Conservation (phyloP, 35 echinoderm and acorn worm species). For the Ophioderma brevispina region DNA sequence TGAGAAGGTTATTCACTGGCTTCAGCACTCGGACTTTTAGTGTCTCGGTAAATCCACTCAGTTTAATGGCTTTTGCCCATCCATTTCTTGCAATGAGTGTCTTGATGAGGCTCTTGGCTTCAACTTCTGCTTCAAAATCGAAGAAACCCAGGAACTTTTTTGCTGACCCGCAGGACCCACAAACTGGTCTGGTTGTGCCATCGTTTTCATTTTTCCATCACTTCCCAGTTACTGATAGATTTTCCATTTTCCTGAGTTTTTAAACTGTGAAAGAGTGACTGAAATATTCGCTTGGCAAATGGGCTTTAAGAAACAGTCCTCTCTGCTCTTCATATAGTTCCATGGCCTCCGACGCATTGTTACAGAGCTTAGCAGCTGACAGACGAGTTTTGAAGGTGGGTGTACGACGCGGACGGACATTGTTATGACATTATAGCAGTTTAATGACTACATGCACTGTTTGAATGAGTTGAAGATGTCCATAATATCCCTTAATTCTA, state of each 20-base stretch:
- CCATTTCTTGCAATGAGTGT: slow-evolving; percentile 69
- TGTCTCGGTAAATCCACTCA: slow-evolving; percentile 79
- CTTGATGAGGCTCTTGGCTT: slow-evolving; percentile 82
- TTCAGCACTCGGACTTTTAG: slow-evolving; percentile 81
- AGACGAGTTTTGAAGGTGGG: neutral
- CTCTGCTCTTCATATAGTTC: slow-evolving; percentile 80
- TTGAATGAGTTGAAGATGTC: too few species aligned
- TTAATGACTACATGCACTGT: too few species aligned
- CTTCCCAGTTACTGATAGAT: slow-evolving; percentile 99
- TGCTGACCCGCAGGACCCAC: slow-evolving; percentile 78
- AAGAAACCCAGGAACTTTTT: slow-evolving; percentile 93
- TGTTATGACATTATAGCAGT: too few species aligned
- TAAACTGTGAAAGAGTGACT: slow-evolving; percentile 89
- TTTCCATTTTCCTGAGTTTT: slow-evolving; percentile 83
- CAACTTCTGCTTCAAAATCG: slow-evolving; percentile 94
- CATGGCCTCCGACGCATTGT: slow-evolving; percentile 81
- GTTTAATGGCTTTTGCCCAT: slow-evolving; percentile 87
- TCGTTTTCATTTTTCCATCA: slow-evolving; percentile 95
- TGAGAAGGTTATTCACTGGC: slow-evolving; percentile 78
- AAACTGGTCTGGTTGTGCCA: slow-evolving; percentile 88
- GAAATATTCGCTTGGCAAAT: slow-evolving; percentile 93
- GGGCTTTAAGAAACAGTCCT: slow-evolving; percentile 82
- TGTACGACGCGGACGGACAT: too few species aligned
- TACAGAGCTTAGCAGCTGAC: slow-evolving; percentile 75
- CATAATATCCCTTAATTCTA: too few species aligned